Conservation (phyloP, 2,797 vertebrate species). For the Fistularia tabacaria region DNA sequence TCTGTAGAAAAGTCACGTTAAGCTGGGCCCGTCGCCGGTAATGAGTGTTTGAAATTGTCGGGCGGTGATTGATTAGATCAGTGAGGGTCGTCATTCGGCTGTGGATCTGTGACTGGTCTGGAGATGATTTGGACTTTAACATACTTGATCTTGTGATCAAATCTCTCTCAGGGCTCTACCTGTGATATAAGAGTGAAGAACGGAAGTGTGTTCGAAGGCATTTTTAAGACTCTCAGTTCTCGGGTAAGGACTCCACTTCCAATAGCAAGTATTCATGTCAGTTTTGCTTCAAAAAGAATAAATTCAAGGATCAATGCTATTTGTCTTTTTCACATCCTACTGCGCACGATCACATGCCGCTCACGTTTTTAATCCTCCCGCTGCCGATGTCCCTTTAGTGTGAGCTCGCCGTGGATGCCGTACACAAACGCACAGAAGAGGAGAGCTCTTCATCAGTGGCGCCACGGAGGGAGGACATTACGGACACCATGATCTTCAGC, state of each 20-base stretch:
- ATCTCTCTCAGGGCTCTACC: slow-evolving; percentile 80
- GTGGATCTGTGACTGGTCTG: background rate
- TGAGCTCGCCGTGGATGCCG: slow-evolving; percentile 89
- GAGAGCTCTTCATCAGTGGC: slow-evolving; percentile 53
- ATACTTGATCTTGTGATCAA: background rate
- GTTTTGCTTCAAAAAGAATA: background rate
- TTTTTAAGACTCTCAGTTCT: slow-evolving; percentile 92
- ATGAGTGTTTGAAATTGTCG: too few relatives aligned
- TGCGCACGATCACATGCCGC: too few relatives aligned
- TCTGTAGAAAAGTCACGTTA: too few relatives aligned
- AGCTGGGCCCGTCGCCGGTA: too few relatives aligned
- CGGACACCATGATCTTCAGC: slow-evolving; percentile 92
- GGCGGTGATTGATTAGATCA: background rate
- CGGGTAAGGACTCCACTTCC: slow-evolving; percentile 71
- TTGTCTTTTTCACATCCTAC: too few relatives aligned
- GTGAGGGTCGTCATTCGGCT: background rate
- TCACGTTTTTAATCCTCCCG: too few relatives aligned
- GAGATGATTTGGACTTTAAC: background rate
- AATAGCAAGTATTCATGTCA: slow-evolving; percentile 5
- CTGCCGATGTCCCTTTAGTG: slow-evolving; percentile 66
- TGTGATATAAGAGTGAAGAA: slow-evolving; percentile 91
- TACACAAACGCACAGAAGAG: slow-evolving; percentile 76
- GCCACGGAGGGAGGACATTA: slow-evolving; percentile 87
- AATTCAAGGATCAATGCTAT: too few relatives aligned
- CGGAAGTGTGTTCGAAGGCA: slow-evolving; percentile 84